Percentiles rank a stretch among this genome's conserved stretches.
Conservation (phyloP, 2,888 invertebrate genomes). For the Blastobasis lacticolella region DNA sequence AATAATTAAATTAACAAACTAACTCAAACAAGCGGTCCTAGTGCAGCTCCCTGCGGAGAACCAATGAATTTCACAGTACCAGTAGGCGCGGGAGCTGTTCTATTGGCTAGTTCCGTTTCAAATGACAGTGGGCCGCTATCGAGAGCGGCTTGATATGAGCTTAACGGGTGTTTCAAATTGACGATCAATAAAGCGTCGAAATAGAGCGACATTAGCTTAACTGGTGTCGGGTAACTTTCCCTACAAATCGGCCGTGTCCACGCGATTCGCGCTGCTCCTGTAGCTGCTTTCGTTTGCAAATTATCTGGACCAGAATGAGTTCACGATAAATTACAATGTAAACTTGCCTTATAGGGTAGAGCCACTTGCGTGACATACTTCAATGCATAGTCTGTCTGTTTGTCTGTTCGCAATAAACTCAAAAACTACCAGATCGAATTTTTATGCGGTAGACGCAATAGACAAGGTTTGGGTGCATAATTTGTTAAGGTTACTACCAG, state of each 20-base stretch:
- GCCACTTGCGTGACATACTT: too few relatives aligned
- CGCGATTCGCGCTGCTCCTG: constrained; percentile 34
- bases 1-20: not conserved
- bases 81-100: not conserved
- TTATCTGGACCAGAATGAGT: constrained; percentile 9
- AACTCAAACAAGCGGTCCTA: not conserved
- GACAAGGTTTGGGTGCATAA: too few relatives aligned
- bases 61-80: not conserved
- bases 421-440: too few relatives aligned
- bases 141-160: constrained; percentile 4
- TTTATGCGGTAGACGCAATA: too few relatives aligned
- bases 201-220: constrained; percentile 11
- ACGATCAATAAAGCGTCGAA: constrained; percentile 11
- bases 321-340: constrained; percentile 9
- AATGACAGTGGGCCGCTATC: not conserved
- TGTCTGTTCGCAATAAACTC: too few relatives aligned
- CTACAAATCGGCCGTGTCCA: constrained; percentile 30
- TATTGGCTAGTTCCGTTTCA: not conserved
- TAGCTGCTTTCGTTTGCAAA: constrained; percentile 26
- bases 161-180: constrained; percentile 1
- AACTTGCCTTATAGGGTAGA: not conserved
- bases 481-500: too few relatives aligned
- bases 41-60: not conserved
- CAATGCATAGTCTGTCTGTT: too few relatives aligned
- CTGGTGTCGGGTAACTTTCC: constrained; percentile 30